Conservation (phyloP, 2,888 invertebrate genomes). For the Sialis fuliginosa region DNA sequence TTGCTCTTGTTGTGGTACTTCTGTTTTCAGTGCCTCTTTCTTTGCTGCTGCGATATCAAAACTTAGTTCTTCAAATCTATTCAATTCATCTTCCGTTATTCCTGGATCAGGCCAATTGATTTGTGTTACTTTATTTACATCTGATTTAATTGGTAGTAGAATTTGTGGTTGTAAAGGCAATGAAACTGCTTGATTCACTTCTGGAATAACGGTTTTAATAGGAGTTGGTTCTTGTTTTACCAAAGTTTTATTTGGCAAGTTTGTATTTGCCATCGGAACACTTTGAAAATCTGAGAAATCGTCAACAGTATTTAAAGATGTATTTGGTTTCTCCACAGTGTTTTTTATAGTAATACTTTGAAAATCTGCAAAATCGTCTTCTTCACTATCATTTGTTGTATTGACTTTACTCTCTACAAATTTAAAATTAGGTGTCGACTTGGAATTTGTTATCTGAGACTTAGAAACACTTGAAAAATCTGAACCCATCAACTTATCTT, state of each 20-base stretch:
- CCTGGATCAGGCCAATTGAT: constrained; percentile 48
- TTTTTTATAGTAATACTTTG: constrained; percentile 16
- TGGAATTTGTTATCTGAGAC: no score
- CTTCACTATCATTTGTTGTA: constrained; percentile 10
- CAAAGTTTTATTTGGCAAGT: no score
- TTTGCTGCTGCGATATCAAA: not conserved
- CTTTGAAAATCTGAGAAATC: not conserved
- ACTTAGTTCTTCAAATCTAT: constrained; percentile 16
- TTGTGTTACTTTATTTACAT: constrained; percentile 24
- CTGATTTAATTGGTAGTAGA: constrained; percentile 15
- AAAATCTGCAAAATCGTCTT: constrained; percentile 26
- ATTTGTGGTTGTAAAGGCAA: constrained; percentile 15
- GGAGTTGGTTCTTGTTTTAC: no score
- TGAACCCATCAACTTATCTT: no score
- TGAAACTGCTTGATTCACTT: constrained; percentile 6
- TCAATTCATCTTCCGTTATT: constrained; percentile 22
- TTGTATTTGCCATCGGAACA: not conserved
- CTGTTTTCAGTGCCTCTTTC: not conserved
- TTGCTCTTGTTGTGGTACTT: constrained; percentile 1
- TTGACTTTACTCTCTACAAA: constrained; percentile 9
- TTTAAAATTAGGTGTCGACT: no score
- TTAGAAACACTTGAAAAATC: no score
- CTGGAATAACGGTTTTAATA: constrained; percentile 5
- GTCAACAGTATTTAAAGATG: not conserved
- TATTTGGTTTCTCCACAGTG: constrained; percentile 1